These are phyloP conservation scores for Aurelia coerulea DNA, from an alignment of 30 jellyfish, hydroid and myxozoan species.

Conservation along the genomic window DNA sequence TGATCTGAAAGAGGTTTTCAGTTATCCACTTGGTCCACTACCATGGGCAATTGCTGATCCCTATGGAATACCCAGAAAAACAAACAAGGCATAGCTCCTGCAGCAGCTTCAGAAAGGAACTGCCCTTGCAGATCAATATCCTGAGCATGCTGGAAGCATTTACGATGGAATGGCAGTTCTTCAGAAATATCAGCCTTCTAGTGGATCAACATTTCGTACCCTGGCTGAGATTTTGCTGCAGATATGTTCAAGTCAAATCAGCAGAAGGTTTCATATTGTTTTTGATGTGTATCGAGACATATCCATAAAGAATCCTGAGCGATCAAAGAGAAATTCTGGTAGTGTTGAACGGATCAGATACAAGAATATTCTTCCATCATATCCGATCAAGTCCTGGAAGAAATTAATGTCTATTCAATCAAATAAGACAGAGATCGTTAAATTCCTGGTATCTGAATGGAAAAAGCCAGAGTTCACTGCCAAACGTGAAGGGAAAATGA, in stretches of 20 bases:
- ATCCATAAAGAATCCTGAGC: too few species aligned
- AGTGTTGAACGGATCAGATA: too few species aligned
- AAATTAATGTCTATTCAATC: too few species aligned
- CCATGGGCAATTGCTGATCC: conserved; percentile 44
- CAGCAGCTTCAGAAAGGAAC: background rate
- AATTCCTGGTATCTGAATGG: too few species aligned
- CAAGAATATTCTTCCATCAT: too few species aligned
- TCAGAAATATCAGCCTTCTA: conserved; percentile 33
- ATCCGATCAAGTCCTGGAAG: too few species aligned
- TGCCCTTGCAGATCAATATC: conserved; percentile 39
- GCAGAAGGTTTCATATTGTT: background rate
- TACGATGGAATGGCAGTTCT: conserved; percentile 56
- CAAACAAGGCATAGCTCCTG: conserved; percentile 5
- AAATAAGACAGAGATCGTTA: too few species aligned
- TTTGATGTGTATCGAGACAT: too few species aligned
- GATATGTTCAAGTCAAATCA: conserved; percentile 24
- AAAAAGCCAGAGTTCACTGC: too few species aligned
- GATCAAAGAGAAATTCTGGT: too few species aligned
- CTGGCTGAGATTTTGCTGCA: conserved; percentile 8
- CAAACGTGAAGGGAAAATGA: too few species aligned
- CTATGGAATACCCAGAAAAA: conserved; percentile 53
- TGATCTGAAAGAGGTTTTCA: conserved; percentile 36
- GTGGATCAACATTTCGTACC: too few species aligned
- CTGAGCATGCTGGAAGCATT: conserved; percentile 30
- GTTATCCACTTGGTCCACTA: conserved; percentile 49